phyloP scores from a whole-genome alignment of 1,140 invertebrate genomes.

The Ostrea edulis region DNA sequence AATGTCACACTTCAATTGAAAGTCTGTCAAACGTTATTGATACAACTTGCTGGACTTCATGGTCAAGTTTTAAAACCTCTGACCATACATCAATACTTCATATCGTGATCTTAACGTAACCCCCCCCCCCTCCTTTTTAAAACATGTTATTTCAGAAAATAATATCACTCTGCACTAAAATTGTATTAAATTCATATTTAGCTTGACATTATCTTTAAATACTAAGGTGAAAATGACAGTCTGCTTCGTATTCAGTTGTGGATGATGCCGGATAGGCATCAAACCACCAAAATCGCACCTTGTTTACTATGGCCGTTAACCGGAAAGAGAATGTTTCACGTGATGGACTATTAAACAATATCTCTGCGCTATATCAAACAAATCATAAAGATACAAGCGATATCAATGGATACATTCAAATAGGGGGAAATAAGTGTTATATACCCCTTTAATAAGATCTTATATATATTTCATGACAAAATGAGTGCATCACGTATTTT shows the following conservation, averaged over 20 bases:
- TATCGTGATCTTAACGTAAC: too few relatives aligned
- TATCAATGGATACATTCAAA: too few relatives aligned
- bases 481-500: neutral
- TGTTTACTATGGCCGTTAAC: slow-evolving; percentile 31
- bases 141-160: neutral
- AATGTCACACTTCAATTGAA: too few relatives aligned
- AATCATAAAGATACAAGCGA: too few relatives aligned
- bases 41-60: too few relatives aligned
- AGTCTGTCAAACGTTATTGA: too few relatives aligned
- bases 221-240: neutral
- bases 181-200: neutral
- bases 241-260: neutral
- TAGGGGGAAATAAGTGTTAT: too few relatives aligned
- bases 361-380: too few relatives aligned
- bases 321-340: slow-evolving; percentile 1
- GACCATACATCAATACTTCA: too few relatives aligned
- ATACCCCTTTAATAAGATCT: too few relatives aligned
- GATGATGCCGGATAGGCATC: neutral
- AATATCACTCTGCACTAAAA: neutral
- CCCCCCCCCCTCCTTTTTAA: neutral
- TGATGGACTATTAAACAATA: slow-evolving; percentile 1
- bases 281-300: neutral
- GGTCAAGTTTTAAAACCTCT: too few relatives aligned
- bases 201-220: neutral
- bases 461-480: neutral